Percentiles rank a stretch among this genome's conserved stretches.
These are phyloP conservation scores for Nomada fabriciana DNA, from an alignment of 2,888 invertebrate species.

Conservation along the genomic window DNA sequence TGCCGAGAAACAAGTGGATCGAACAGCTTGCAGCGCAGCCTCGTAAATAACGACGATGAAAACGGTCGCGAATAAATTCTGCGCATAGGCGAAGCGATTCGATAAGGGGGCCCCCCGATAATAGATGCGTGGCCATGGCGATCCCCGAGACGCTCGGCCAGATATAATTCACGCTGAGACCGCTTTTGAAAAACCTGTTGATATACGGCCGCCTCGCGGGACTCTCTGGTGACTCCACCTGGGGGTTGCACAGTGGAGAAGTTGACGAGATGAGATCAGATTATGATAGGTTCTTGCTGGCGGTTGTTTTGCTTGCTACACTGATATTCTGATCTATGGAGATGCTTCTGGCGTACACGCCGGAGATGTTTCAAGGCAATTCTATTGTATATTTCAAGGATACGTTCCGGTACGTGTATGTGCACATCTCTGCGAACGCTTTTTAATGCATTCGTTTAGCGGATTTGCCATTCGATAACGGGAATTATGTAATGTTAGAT, in stretches of 20 bases:
- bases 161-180: conserved; percentile 53
- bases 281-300: conserved; percentile 1
- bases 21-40: conserved; percentile 37
- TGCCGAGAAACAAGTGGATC: conserved; percentile 67
- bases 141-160: conserved; percentile 37
- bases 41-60: conserved; percentile 52
- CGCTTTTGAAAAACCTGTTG: conserved; percentile 41
- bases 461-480: too few species aligned
- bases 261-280: conserved; percentile 20
- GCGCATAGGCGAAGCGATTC: conserved; percentile 42
- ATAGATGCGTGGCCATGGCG: conserved; percentile 45
- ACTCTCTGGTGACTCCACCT: conserved; percentile 11
- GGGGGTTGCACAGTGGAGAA: conserved; percentile 5
- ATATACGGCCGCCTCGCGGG: conserved; percentile 30
- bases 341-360: not conserved
- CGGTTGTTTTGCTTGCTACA: not conserved
- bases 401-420: too few species aligned
- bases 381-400: too few species aligned
- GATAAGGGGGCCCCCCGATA: conserved; percentile 49
- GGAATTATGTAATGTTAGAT: too few species aligned
- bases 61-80: conserved; percentile 53
- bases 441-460: too few species aligned
- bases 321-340: not conserved
- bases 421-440: too few species aligned
- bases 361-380: too few species aligned